Base-by-base conservation (phyloP, 2,888 invertebrate genomes). In the Aelia acuminata region DNA sequence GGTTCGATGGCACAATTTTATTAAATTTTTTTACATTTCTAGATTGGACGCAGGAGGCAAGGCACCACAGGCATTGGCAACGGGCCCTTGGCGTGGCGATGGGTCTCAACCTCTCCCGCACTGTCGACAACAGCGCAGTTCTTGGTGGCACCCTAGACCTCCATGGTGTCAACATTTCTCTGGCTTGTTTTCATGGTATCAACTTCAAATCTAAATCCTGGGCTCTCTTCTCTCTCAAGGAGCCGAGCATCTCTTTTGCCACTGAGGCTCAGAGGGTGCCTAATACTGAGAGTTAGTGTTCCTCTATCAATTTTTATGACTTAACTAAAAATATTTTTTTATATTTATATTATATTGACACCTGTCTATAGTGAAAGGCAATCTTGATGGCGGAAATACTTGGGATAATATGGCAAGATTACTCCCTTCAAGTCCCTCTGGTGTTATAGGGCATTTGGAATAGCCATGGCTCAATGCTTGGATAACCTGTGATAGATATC, bases 161-260 rank as follows among this genome's bases (percentile, higher is more conserved):
- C 90, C 95, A 96, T 93, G 96, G 97, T 63, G 96, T 96, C 90
- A 97, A 98, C 92, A 96, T 99, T 89, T 98, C 98, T 11, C 93
- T 99, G 90, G 98, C 98, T 7, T 99, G 99, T 92, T 99, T 99
- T 94, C 98, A 99, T 92, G 99, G 99, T 53, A 97, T 98, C 92
- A 98, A 98, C 93, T 98, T 99, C 92, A 97, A 98, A 91, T 95
- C 98, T 88, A 98, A 98, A 93, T 97, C 97, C 1, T 99, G 99
- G 98, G 98, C 98, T 11, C 92, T 99, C 90, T 99, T 99, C 92
- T 98, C 97, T 91, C 93, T 99, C 90, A 96, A 96, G 92, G 97
- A 98, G 91, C 98, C 98, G 0, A 96, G 96, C 91, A 97, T 98
- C 90, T 97, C 96, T 91, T 98, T 98, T 92, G 96, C 97, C 26